Conservation (phyloP, 2,888 invertebrate species). For the Eupithecia abbreviata region DNA sequence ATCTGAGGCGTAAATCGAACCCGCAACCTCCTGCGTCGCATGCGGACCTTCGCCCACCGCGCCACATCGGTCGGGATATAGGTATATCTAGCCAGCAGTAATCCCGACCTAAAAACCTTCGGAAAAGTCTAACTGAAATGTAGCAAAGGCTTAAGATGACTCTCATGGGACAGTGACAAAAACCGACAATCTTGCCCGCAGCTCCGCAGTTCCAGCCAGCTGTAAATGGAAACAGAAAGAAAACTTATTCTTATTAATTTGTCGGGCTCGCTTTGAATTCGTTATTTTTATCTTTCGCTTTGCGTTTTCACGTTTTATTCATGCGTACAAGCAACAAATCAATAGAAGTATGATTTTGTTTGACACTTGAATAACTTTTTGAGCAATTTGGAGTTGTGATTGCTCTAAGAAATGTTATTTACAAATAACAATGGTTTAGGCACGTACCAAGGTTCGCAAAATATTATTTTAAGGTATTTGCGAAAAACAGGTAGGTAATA, state of each 20-base stretch:
- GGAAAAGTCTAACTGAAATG: neutral
- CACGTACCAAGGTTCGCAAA: too few relatives aligned
- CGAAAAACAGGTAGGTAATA: too few relatives aligned
- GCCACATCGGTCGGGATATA: too few relatives aligned
- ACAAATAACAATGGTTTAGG: too few relatives aligned
- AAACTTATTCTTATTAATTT: constrained; percentile 28
- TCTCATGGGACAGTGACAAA: constrained; percentile 29
- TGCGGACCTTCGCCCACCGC: too few relatives aligned
- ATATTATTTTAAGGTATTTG: too few relatives aligned
- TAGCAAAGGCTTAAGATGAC: constrained; percentile 21
- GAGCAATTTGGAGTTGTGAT: neutral
- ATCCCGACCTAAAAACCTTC: neutral
- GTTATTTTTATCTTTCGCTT: constrained; percentile 16
- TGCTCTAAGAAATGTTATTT: neutral
- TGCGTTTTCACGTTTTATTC: constrained; percentile 5
- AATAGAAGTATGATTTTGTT: neutral
- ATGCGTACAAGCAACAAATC: neutral
- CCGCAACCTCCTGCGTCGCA: too few relatives aligned
- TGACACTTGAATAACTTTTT: neutral
- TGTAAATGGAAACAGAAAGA: constrained; percentile 25
- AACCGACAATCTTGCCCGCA: constrained; percentile 29
- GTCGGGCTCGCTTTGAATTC: constrained; percentile 19
- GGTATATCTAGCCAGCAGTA: too few relatives aligned
- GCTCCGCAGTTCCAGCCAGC: constrained; percentile 10
- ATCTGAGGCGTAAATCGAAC: too few relatives aligned